Evolutionary conservation across 2,888 invertebrate species (phyloP), one percentile per base, ranked within the genome.

Genomic region (Lithophane leautieri): DNA sequence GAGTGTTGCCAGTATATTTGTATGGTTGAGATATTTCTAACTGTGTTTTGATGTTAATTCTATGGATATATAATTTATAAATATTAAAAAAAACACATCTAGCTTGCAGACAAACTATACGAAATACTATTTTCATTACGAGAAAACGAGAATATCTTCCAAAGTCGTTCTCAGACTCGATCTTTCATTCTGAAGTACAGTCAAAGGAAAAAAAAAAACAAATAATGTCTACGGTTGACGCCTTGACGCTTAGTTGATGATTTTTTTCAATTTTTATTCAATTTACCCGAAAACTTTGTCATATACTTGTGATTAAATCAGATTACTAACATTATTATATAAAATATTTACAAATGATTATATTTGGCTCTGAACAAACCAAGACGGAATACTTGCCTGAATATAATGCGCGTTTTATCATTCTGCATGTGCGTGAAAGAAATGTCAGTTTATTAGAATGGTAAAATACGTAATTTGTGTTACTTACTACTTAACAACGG

Each of bases 391-490:
- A 88, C 86, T 89, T 89, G 87, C 88, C 85, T 90, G 89, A 86
- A 82, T 90, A 90, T 84, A 89, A 93, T 93, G 93, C 93, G 93
- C 93, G 92, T 93, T 92, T 90, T 94, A 94, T 89, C 91, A 90
- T 93, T 94, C 92, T 93, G 93, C 95, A 95, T 95, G 95, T 94
- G 95, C 94, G 92, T 94, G 92, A 94, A 93, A 92, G 93, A 94
- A 93, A 93, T 94, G 95, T 95, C 95, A 95, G 93, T 92, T 88
- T 91, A 93, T 19, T 83, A 79, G 85, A 89, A 89, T 90, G 81
- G 75, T 82, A 89, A 89, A 89, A 88, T 92, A 92, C 89, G 88
- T 90, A 90, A 90, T 90, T 91, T 90, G 89, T 93, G 93, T 92
- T 92, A 61, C 28, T 19, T 28, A 60, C 19, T 34, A 19, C 19